These are phyloP conservation scores for Dendrolimus punctatus DNA, from an alignment of 1,140 invertebrate species.

Conservation along the genomic window DNA sequence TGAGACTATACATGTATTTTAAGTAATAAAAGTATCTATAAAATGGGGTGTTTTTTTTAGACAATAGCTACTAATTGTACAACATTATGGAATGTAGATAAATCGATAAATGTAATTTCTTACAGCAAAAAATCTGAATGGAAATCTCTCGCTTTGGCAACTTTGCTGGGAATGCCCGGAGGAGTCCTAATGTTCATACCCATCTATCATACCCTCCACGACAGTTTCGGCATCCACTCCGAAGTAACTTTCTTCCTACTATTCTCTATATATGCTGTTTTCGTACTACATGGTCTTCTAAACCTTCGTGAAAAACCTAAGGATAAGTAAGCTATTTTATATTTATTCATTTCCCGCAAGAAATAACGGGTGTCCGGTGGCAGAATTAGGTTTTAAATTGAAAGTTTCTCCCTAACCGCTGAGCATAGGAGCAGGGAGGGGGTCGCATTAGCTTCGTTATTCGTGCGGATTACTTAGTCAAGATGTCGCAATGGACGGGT, in stretches of 20 bases:
- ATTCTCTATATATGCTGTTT: conserved; percentile 73
- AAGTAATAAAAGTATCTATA: not conserved
- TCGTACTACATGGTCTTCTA: conserved; percentile 74
- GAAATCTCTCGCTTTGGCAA: conserved; percentile 72
- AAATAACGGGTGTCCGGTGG: conserved; percentile 6
- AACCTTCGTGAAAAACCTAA: conserved; percentile 37
- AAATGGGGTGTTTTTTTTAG: not conserved
- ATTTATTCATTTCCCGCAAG: no score
- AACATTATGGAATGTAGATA: not conserved
- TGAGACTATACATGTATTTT: no score
- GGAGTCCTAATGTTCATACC: conserved; percentile 81
- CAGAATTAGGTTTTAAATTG: conserved; percentile 13
- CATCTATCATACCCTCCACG: conserved; percentile 84
- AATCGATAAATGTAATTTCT: conserved; percentile 16
- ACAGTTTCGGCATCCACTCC: conserved; percentile 77
- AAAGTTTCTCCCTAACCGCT: conserved; percentile 7
- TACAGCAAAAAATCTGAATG: conserved; percentile 75
- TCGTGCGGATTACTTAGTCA: conserved; percentile 13
- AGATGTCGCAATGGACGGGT: no score
- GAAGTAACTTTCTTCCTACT: conserved; percentile 81
- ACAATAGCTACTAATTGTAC: not conserved
- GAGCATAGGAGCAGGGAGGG: conserved; percentile 1
- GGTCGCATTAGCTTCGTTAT: conserved; percentile 6
- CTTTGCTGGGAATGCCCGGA: conserved; percentile 78
- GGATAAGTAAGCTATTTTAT: conserved; percentile 24